phyloP scores from a whole-genome alignment of 2,113 vertebrate species.

The Felis chaus region DNA sequence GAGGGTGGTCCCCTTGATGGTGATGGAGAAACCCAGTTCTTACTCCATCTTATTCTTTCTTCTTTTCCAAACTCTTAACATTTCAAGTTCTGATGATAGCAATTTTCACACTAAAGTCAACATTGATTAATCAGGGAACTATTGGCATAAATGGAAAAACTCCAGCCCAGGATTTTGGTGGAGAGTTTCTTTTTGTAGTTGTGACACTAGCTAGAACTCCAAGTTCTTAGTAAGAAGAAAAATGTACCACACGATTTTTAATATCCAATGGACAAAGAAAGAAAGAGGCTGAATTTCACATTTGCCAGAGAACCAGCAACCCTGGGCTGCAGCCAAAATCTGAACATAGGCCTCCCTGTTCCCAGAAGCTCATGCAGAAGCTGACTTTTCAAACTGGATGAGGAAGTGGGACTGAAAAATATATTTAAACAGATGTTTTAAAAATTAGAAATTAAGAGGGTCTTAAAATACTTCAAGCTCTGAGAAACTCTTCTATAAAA shows the following conservation, averaged over 20 bases:
- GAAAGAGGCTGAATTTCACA: neutral
- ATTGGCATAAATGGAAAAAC: neutral
- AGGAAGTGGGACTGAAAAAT: constrained; percentile 46
- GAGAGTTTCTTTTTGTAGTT: neutral
- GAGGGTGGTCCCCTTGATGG: neutral
- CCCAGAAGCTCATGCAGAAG: constrained; percentile 29
- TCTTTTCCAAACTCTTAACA: neutral
- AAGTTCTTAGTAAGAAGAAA: constrained; percentile 39
- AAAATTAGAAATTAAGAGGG: constrained; percentile 52
- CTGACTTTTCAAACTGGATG: constrained; percentile 48
- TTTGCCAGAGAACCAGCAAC: constrained; percentile 22
- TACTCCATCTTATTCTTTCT: neutral
- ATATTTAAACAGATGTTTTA: constrained; percentile 51
- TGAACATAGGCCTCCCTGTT: neutral
- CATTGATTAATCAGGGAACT: neutral
- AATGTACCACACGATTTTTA: neutral
- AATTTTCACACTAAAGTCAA: neutral
- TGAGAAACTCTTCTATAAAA: constrained; percentile 43
- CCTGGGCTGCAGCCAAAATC: neutral
- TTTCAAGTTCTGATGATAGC: neutral
- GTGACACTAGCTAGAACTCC: neutral
- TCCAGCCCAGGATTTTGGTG: neutral
- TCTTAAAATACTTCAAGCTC: constrained; percentile 57
- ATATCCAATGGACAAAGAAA: neutral
- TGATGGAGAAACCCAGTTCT: neutral